These are phyloP conservation scores for Acleris emargana DNA, from an alignment of 2,888 invertebrate species.

Conservation along the genomic window DNA sequence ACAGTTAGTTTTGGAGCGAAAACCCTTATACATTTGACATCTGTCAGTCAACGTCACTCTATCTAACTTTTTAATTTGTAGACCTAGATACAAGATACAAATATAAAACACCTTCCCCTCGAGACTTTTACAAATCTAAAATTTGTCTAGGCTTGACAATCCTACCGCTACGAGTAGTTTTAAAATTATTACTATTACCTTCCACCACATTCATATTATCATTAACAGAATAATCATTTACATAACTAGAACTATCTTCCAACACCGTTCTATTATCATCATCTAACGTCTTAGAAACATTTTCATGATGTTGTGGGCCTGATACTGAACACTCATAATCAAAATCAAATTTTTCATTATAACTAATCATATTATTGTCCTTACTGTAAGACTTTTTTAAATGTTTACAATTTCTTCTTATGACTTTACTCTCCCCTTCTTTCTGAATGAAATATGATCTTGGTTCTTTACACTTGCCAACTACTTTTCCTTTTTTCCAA, in stretches of 20 bases:
- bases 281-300: background rate
- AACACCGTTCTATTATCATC: no score
- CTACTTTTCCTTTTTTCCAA: conserved; percentile 7
- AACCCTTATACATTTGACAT: no score
- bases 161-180: conserved; percentile 11
- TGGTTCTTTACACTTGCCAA: conserved; percentile 10
- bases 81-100: no score
- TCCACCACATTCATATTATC: background rate
- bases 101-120: no score
- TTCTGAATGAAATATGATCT: conserved; percentile 15
- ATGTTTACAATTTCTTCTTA: conserved; percentile 8
- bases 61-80: no score
- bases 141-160: conserved; percentile 3
- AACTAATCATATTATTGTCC: no score
- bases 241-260: no score
- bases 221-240: background rate
- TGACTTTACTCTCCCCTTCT: background rate
- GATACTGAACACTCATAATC: no score
- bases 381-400: conserved; percentile 1
- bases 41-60: no score
- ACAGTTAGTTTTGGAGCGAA: no score
- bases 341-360: no score
- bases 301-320: background rate
- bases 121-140: no score
- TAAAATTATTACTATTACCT: background rate